Evolutionary conservation across 1,140 invertebrate species (phyloP), one percentile per base, ranked within the genome.

Genomic region (Brachionus manjavacas): DNA sequence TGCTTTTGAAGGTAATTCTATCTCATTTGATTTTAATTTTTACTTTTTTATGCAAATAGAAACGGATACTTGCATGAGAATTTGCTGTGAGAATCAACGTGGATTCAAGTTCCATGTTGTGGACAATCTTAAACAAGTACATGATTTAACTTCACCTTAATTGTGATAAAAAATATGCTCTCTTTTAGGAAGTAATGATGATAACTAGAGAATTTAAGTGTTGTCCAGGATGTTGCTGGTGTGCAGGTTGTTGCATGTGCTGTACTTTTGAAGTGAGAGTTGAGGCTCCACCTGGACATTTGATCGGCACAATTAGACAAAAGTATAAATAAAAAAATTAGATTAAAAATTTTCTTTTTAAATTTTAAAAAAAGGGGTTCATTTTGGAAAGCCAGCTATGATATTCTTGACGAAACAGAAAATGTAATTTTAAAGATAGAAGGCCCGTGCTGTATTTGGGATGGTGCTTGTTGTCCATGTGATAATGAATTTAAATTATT

Each of bases 61-160:
- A 83, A 94, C 93, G 49, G 93, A 94, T 88, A 93, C 93, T 85
- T 94, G 93, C 85, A 93, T 92, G 3, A 90, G 95, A 86, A 93
- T 93, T 86, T 94, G 93, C 86, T 93, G 94, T 87, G 95, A 95
- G 1, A 91, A 93, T 0, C 87, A 92, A 25, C 91, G 95, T 68
- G 92, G 93, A 2, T 97, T 96, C 88, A 68, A 16, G 9, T 16
- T 81, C 12, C 79, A 81, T 64, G 52, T 81, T 3, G 28, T 81
- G 7, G 79, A 81, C 79, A 81, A 81, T 46, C 23, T 81, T 12
- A 81, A 81, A 20, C 79, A 66, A 23, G 79, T 81, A 20, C 35
- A n/a, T 78, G 12, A 14, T 46, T 16, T 35, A 78, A 60, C 1
- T 3, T n/a, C 1, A 14, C 31, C 1, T 14, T 14, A 46, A 46